These are phyloP conservation scores for Thamnophis sirtalis DNA, from an alignment of 2,113 vertebrate genomes.

Conservation along the genomic window DNA sequence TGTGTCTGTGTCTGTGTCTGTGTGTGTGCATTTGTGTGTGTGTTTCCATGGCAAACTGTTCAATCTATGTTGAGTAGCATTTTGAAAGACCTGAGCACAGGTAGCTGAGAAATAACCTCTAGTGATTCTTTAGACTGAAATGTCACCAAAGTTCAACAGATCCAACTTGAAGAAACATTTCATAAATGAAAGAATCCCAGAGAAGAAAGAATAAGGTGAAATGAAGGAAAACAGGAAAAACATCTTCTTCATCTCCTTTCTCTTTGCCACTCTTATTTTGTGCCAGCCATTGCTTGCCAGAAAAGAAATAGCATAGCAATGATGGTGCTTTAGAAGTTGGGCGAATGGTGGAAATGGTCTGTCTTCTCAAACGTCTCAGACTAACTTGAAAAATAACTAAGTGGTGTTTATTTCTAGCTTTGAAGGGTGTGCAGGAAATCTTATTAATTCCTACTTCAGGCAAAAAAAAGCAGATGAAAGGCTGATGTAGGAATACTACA, in stretches of 20 bases:
- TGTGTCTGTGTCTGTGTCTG: not conserved
- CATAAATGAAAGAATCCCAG: not conserved
- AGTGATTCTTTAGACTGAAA: not conserved
- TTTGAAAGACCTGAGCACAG: not conserved
- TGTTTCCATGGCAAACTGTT: conserved; percentile 50
- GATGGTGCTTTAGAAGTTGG: not conserved
- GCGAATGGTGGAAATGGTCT: not conserved
- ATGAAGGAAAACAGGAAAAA: not conserved
- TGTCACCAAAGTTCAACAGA: not conserved
- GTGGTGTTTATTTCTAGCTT: not conserved
- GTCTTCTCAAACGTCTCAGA: too few relatives aligned
- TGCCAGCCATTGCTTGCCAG: too few relatives aligned
- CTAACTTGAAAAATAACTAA: not conserved
- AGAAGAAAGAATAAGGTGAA: not conserved
- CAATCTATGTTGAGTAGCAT: conserved; percentile 41
- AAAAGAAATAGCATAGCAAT: not conserved
- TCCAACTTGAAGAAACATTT: not conserved
- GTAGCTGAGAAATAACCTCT: not conserved
- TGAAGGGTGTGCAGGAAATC: not conserved
- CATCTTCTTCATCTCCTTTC: not conserved
- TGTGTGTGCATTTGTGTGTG: not conserved
- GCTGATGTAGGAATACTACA: not conserved
- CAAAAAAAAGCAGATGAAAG: not conserved
- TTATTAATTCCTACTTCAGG: not conserved
- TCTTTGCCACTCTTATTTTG: not conserved